Evolutionary conservation across 2,113 vertebrate species (phyloP), one percentile per base, ranked within the genome.

Genomic region (Cottus gobio): DNA sequence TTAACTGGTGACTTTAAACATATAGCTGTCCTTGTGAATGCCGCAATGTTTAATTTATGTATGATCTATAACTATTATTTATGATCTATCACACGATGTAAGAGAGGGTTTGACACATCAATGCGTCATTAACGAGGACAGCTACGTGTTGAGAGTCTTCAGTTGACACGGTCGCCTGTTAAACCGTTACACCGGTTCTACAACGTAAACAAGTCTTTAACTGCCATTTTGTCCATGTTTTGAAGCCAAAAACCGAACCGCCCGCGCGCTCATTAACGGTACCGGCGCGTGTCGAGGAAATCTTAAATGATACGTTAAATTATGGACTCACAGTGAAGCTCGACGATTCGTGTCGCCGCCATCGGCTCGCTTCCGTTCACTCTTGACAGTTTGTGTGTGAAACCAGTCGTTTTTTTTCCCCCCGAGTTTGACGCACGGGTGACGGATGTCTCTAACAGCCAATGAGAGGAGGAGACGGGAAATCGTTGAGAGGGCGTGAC

Each of bases 361-460:
- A 28, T 57, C 24, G 52, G 52, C 52, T 56, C 52, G 24, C 52
- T 56, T 56, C 50, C 22, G 4, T 54, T 12, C n/a, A 11, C 44
- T 71, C 36, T 77, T 92, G 86, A 91, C 90, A 90, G 82, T 83
- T 89, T 82, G 84, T 34, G 66, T 15, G 67, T 37, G 72, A 88
- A 91, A 89, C 85, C 85, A 67, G 87, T 15, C 90, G 80, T 84
- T 20, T 46, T 20, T n/a, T 12, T 74, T 58, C 54, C 58, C 15
- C 3, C 24, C 2, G 16, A 12, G 13, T 26, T 30, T 61, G 28
- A 85, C 54, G 66, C 39, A 66, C 5, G 0, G 7, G 10, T 13
- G 69, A 79, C 0, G 0, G 28, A 62, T 62, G 11, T 75, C 2
- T 4, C 0, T 16, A 42, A 0, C 3, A 39, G 37, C 90, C 90